Evolutionary conservation across 2,797 vertebrate genomes (phyloP).

Genomic region (Tapera naevia): DNA sequence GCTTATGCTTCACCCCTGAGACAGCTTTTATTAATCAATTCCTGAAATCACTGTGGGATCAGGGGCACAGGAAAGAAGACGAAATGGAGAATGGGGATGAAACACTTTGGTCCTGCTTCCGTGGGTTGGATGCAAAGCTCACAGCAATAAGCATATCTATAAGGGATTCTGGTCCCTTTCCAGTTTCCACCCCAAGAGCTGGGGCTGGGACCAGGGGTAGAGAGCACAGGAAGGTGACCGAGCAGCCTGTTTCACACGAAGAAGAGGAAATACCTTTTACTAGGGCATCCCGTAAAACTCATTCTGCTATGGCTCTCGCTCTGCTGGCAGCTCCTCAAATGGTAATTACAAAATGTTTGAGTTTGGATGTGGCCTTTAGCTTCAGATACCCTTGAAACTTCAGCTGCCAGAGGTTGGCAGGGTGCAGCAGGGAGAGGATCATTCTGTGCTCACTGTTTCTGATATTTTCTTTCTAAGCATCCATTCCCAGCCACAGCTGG

Average conservation of each 20-base stretch:
- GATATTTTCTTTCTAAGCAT: conserved; percentile 15
- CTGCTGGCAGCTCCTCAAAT: neutral
- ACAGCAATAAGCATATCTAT: neutral
- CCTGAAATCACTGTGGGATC: neutral
- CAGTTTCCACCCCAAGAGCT: neutral
- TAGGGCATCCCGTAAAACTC: neutral
- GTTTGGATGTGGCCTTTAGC: neutral
- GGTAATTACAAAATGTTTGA: neutral
- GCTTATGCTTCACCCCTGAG: neutral
- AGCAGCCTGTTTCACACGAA: neutral
- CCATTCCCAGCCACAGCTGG: neutral
- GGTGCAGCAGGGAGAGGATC: neutral
- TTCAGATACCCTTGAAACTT: conserved; percentile 16
- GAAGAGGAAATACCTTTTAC: neutral
- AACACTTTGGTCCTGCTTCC: fast-evolving
- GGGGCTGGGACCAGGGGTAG: neutral
- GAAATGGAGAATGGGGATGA: neutral
- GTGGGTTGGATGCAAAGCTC: neutral
- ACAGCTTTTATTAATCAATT: neutral
- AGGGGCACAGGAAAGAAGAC: neutral
- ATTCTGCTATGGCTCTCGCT: neutral
- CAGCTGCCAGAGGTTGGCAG: neutral
- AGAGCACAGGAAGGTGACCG: neutral
- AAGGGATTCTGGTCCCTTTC: neutral
- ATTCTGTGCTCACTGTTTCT: neutral